Base-by-base conservation (phyloP, 2,888 invertebrate species). In the Caenorhabditis virilis region DNA sequence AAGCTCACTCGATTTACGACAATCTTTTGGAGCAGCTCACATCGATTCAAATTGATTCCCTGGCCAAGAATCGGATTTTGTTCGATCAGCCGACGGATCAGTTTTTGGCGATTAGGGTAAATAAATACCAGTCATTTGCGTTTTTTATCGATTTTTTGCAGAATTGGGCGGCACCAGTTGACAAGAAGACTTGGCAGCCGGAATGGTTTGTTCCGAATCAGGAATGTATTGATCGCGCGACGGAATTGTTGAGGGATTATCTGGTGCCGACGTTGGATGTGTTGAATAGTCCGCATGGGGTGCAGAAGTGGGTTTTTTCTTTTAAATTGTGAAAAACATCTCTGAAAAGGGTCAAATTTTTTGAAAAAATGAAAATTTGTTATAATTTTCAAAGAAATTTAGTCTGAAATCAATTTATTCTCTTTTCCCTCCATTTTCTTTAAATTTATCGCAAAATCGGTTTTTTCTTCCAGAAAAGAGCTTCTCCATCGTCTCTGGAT, bases 121-220 rank as follows among this genome's bases (percentile, higher is more conserved):
- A 69, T 51, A 7, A n/a, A 23, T 22, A 22, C 5, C 16, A 23
- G 36, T 47, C 7, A 16, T 22, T 26, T 3, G 30, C n/a, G 1
- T 11, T n/a, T 15, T 36, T 27, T n/a, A 42, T 13, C 16, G 15
- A 39, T 36, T 18, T 38, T 25, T 65, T 77, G 50, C 39, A 87
- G 86, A 89, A 91, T 72, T 95, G 94, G 94, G 93, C 91, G 0
- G 87, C 87, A 60, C 87, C 90, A 0, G 88, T 89, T 18, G 86
- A 89, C 73, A 84, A 90, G 20, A 86, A 89, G 54, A 87, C 89
- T 25, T 85, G 90, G 18, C 86, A 88, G 7, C 85, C 92, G 20
- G 85, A 88, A 38, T 93, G 92, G 92, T 91, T 58, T 26, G 86
- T 89, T 45, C 92, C 93, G 0, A 88, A 86, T 22, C 86, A 87